Evolutionary conservation across 2,797 vertebrate genomes (phyloP), one percentile per base, ranked within the genome.

Genomic region (Poeciliopsis paucimaculata): DNA sequence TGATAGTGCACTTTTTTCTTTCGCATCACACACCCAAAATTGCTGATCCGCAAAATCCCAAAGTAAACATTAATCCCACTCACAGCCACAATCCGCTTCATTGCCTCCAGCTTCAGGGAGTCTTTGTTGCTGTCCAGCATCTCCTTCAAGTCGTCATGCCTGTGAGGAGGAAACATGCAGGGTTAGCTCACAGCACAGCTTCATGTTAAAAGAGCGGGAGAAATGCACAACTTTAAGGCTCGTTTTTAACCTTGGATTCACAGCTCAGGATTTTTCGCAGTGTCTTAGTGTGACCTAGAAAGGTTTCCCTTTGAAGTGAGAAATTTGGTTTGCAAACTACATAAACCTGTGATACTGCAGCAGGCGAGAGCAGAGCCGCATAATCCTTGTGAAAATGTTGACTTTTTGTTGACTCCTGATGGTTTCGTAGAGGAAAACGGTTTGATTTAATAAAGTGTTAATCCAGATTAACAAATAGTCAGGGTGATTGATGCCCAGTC

Each of bases 81-180:
- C 87, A 99, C 98, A 68, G 98, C 98, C 75, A 99, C 98, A 0
- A 99, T 99, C 82, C 98, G 96, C 92, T 99, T 99, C 98, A 99
- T 99, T 62, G 98, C 98, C 91, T 99, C 98, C 91, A 99, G 96
- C 93, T 99, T 99, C 90, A 99, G 96, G 0, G 98, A 99, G 88
- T 99, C 98, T 89, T 99, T 99, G 94, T 99, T 99, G 94, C 97
- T 99, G 88, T 99, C 98, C 72, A 99, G 90, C 98, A 99, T 99
- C 93, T 99, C 98, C 91, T 99, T 99, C 89, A 99, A 92, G 95
- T 99, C 98, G 78, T 99, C 98, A 0, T 99, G 98, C 92, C 98
- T 99, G 83, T 23, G 13, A 55, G 51, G 75, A 79, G 34, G 72
- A 86, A 80, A 85, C 20, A 76, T 26, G 0, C 43, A 28, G 49